Evolutionary conservation across 2,888 invertebrate genomes (phyloP).

Genomic region (Bedellia somnulentella): DNA sequence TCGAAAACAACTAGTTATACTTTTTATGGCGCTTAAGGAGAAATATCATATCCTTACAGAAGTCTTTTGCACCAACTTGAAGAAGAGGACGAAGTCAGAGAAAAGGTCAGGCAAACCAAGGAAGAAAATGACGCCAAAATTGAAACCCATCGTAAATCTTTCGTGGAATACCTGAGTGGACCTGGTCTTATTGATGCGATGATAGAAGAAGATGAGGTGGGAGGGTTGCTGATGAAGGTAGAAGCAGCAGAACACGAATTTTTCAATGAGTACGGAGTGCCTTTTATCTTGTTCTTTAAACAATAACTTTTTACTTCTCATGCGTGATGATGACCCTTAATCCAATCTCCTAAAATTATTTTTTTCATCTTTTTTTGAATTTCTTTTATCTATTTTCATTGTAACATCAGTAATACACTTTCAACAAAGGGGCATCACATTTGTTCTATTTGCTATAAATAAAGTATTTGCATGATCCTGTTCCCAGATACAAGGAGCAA

Average conservation of each 20-base stretch:
- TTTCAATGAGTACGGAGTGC: slow-evolving; percentile 50
- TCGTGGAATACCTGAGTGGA: slow-evolving; percentile 65
- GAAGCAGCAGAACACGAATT: slow-evolving; percentile 53
- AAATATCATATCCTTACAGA: no score
- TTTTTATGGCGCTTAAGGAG: no score
- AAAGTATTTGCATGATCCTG: no score
- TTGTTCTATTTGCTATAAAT: no score
- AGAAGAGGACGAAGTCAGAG: slow-evolving; percentile 45
- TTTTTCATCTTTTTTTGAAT: no score
- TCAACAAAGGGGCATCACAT: no score
- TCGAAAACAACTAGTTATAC: no score
- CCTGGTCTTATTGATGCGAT: slow-evolving; percentile 62
- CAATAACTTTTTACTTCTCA: slow-evolving; percentile 1
- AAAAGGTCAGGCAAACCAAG: slow-evolving; percentile 21
- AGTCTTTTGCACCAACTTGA: no score
- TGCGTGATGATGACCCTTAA: no score
- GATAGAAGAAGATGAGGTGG: slow-evolving; percentile 62
- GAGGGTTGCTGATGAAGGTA: slow-evolving; percentile 40
- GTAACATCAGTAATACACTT: no score
- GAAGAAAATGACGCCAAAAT: slow-evolving; percentile 34
- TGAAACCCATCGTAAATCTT: slow-evolving; percentile 55
- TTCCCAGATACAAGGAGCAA: slow-evolving; percentile 23
- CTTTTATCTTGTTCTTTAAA: not conserved
- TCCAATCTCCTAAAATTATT: no score
- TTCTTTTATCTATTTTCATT: no score